Evolutionary conservation across 2,113 vertebrate species (phyloP).

Genomic region (Spizaetus ornatus): DNA sequence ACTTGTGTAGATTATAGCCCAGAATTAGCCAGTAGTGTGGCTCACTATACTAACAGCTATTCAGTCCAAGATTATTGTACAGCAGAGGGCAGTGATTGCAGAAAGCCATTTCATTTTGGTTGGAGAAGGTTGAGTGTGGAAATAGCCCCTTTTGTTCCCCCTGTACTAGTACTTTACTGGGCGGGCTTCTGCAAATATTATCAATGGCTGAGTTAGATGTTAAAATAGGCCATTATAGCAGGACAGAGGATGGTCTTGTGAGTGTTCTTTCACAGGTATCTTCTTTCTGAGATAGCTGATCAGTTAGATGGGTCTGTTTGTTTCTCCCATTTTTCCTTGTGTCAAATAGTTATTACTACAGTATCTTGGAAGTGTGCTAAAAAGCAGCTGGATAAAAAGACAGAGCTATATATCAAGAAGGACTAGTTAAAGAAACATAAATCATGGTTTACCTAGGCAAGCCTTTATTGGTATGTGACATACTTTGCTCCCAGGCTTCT

Average conservation of each 20-base stretch:
- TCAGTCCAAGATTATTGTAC: not conserved
- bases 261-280: not conserved
- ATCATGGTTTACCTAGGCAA: not conserved
- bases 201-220: not conserved
- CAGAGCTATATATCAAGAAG: not conserved
- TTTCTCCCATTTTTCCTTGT: not conserved
- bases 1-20: not conserved
- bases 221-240: not conserved
- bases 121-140: not conserved
- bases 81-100: not conserved
- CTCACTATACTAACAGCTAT: not conserved
- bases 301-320: not conserved
- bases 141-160: not conserved
- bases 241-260: not conserved
- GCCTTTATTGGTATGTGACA: not conserved
- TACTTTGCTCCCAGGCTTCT: not conserved
- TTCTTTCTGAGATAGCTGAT: not conserved
- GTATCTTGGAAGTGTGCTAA: not conserved
- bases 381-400: not conserved
- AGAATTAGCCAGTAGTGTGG: not conserved
- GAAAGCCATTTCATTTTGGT: not conserved
- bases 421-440: not conserved
- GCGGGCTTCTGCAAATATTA: not conserved
- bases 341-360: not conserved
- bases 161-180: not conserved